Percentiles rank a stretch among this genome's conserved stretches.
phyloP scores from a whole-genome alignment of 2,888 invertebrate species.

The Conops quadrifasciatus region DNA sequence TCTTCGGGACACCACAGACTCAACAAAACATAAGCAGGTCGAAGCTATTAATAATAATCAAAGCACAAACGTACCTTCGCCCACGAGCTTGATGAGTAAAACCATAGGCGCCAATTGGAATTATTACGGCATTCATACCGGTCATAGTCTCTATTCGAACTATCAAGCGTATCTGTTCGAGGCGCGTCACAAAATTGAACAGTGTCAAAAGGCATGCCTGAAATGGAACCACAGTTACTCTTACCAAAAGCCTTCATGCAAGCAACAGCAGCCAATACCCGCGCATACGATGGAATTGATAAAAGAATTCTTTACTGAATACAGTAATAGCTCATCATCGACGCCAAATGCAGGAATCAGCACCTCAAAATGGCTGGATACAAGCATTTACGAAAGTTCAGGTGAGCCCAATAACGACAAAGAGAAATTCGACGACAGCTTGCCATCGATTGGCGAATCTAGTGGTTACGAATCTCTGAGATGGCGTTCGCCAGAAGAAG shows the following conservation, averaged over 20 bases:
- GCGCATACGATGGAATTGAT: slow-evolving; percentile 60
- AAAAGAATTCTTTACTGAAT: slow-evolving; percentile 62
- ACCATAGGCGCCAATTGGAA: slow-evolving; percentile 68
- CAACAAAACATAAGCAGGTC: slow-evolving; percentile 57
- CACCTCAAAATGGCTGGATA: not conserved
- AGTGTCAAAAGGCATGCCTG: slow-evolving; percentile 77
- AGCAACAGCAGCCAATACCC: slow-evolving; percentile 49
- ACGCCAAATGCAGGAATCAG: not conserved
- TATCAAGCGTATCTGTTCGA: slow-evolving; percentile 88
- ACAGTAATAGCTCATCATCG: slow-evolving; percentile 43
- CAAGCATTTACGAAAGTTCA: too few species aligned
- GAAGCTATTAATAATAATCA: slow-evolving; percentile 44
- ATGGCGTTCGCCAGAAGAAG: slow-evolving; percentile 69
- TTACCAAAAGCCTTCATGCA: slow-evolving; percentile 64
- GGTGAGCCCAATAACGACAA: not conserved
- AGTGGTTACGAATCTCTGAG: slow-evolving; percentile 82
- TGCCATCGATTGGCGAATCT: slow-evolving; percentile 75
- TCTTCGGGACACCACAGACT: slow-evolving; percentile 58
- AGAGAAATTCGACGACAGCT: slow-evolving; percentile 66
- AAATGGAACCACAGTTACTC: slow-evolving; percentile 85
- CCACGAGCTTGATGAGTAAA: slow-evolving; percentile 61
- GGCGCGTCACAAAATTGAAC: slow-evolving; percentile 79
- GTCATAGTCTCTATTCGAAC: slow-evolving; percentile 79
- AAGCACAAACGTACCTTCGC: slow-evolving; percentile 44
- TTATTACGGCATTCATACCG: slow-evolving; percentile 67